Percentiles rank a stretch among this genome's conserved stretches.
Conservation (phyloP, 2,888 invertebrate species). For the Sarcophaga rosellei region DNA sequence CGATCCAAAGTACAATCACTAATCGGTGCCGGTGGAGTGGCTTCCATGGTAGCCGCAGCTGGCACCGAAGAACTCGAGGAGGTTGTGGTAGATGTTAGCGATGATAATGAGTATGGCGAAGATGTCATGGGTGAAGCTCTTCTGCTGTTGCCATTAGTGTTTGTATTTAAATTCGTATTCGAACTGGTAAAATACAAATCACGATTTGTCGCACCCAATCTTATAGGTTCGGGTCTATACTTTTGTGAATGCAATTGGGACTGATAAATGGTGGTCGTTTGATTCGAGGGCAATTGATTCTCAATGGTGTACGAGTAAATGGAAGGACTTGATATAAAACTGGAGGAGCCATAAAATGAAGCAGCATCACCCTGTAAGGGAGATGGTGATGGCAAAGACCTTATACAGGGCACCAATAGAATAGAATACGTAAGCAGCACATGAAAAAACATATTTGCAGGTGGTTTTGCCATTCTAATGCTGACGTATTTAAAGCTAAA, state of each 20-base stretch:
- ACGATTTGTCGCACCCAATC: conserved; percentile 70
- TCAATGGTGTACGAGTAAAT: conserved; percentile 76
- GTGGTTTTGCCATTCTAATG: conserved; percentile 56
- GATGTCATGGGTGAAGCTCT: neutral
- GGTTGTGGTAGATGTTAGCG: conserved; percentile 12
- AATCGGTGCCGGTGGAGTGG: conserved; percentile 74
- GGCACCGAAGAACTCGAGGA: conserved; percentile 63
- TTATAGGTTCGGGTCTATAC: conserved; percentile 53
- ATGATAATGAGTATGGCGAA: neutral
- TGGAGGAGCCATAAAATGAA: conserved; percentile 70
- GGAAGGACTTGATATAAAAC: conserved; percentile 77
- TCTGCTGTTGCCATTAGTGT: conserved; percentile 20
- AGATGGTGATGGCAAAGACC: conserved; percentile 63
- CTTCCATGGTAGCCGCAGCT: conserved; percentile 71
- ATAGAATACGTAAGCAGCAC: conserved; percentile 12
- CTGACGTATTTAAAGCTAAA: neutral
- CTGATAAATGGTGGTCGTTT: conserved; percentile 57
- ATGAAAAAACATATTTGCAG: conserved; percentile 60
- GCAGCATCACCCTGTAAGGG: conserved; percentile 44
- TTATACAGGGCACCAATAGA: conserved; percentile 33
- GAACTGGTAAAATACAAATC: conserved; percentile 74
- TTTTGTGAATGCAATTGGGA: conserved; percentile 58
- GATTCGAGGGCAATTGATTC: conserved; percentile 70
- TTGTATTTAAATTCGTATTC: conserved; percentile 43
- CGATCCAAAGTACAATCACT: conserved; percentile 89